Base-by-base conservation (phyloP, 1,140 invertebrate species). In the Triops cancriformis region DNA sequence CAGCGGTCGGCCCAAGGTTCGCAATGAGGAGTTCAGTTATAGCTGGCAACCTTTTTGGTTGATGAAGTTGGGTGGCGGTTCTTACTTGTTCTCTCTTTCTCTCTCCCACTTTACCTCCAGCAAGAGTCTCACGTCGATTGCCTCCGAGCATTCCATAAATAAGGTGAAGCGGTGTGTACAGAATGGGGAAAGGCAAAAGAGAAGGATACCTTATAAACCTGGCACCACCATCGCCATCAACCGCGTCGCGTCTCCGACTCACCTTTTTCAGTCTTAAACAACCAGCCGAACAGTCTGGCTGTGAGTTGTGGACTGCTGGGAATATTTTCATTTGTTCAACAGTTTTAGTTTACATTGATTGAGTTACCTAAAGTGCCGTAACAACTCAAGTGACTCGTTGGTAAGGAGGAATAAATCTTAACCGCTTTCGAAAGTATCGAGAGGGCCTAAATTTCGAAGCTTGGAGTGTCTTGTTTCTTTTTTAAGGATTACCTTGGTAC, bases 151-250 rank as follows among this genome's bases (percentile, higher is more conserved):
- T 64, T 64, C 51, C 51, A 64, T 64, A 64, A 64, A 64, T 23
- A 64, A 64, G 51, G 51, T 23, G 51, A 64, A 64, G 51, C 14
- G n/a, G 51, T 18, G 51, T n/a, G 51, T 64, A 64, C 23, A 64
- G 51, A 64, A 14, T 64, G 14, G 51, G 51, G n/a, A 64, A 64
- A 64, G 18, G 51, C 51, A 64, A 64, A 37, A 37, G 31, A 37
- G 18, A 64, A 64, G 51, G 23, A 64, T 64, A 64, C 51, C 51
- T 64, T 64, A 64, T 64, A 64, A n/a, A 64, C 51, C 51, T 64
- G 51, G 51, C 51, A 64, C 51, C 51, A 23, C 51, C 51, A 64
- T 64, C 18, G 51, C 51, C 51, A 64, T 64, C 51, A 64, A 64
- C 51, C 51, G 51, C 51, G 51, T 64, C 51, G 51, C 14, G 51